Conservation (phyloP, 2,113 vertebrate species). For the Brevimyrus niger region DNA sequence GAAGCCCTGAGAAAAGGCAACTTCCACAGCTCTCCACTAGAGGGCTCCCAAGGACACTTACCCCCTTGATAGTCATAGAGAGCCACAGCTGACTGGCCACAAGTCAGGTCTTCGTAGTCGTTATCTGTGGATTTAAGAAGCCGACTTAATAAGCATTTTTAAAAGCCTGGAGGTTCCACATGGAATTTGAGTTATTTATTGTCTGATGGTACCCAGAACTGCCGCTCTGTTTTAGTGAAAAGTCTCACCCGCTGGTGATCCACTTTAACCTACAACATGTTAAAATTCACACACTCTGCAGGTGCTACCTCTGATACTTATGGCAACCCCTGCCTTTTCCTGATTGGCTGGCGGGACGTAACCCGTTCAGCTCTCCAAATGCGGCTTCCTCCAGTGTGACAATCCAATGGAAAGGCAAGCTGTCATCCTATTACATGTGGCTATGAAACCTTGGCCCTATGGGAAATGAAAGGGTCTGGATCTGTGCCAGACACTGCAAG, state of each 20-base stretch:
- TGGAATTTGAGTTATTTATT: neutral
- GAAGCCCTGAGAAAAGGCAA: neutral
- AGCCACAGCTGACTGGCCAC: conserved; percentile 55
- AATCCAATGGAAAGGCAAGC: neutral
- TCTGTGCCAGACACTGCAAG: neutral
- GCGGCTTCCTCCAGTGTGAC: neutral
- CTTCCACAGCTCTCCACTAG: neutral
- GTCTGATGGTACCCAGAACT: neutral
- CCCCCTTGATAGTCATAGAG: conserved; percentile 83
- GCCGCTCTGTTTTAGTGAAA: neutral
- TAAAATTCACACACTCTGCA: neutral
- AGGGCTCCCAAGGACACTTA: conserved; percentile 38
- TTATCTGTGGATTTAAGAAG: conserved; percentile 29
- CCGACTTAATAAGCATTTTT: neutral
- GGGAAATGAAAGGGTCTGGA: neutral
- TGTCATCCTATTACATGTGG: neutral
- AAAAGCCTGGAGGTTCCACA: neutral
- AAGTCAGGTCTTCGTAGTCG: conserved; percentile 53
- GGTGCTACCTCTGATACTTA: neutral
- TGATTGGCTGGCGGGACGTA: neutral
- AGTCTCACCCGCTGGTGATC: neutral
- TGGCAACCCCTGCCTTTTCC: neutral
- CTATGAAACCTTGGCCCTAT: neutral
- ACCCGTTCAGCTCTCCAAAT: neutral
- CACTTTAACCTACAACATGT: neutral